Percentiles rank a stretch among this genome's conserved stretches.
These are phyloP conservation scores for Echinarachnius parma DNA, from an alignment of 53 echinoderm and acorn worm species.

Conservation along the genomic window DNA sequence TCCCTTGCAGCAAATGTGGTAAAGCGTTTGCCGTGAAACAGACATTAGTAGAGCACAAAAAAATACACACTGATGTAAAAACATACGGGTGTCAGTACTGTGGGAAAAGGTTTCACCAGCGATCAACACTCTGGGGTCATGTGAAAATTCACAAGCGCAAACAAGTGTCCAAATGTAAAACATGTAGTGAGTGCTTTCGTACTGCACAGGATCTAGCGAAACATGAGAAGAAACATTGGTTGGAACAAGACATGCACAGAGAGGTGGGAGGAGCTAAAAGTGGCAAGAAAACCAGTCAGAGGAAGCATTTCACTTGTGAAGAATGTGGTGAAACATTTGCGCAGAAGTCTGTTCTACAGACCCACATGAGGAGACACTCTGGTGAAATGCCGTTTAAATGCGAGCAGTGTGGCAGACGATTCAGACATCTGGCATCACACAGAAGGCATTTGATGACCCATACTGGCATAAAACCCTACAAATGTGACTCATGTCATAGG, in stretches of 20 bases:
- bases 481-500: background rate
- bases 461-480: slow-evolving; percentile 1
- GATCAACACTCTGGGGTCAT: slow-evolving; percentile 33
- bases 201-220: slow-evolving; percentile 6
- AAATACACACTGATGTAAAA: background rate
- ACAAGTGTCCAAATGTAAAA: slow-evolving; percentile 10
- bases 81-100: slow-evolving; percentile 10
- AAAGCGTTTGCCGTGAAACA: slow-evolving; percentile 15
- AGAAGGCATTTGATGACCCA: slow-evolving; percentile 8
- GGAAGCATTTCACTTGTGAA: slow-evolving; percentile 2
- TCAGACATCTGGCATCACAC: slow-evolving; percentile 20
- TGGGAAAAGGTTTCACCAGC: slow-evolving; percentile 25
- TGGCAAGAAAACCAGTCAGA: background rate
- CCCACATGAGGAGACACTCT: slow-evolving; percentile 31
- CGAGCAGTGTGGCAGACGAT: slow-evolving; percentile 5
- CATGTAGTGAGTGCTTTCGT: slow-evolving; percentile 18
- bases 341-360: slow-evolving; percentile 18
- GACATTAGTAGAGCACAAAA: slow-evolving; percentile 7
- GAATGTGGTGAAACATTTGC: slow-evolving; percentile 11
- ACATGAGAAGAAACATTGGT: slow-evolving; percentile 23
- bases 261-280: background rate
- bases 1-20: slow-evolving; percentile 10
- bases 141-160: slow-evolving; percentile 32
- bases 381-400: slow-evolving; percentile 28
- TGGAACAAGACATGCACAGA: background rate